Conservation (phyloP, 2,797 vertebrate species). For the Manis crassicaudata region DNA sequence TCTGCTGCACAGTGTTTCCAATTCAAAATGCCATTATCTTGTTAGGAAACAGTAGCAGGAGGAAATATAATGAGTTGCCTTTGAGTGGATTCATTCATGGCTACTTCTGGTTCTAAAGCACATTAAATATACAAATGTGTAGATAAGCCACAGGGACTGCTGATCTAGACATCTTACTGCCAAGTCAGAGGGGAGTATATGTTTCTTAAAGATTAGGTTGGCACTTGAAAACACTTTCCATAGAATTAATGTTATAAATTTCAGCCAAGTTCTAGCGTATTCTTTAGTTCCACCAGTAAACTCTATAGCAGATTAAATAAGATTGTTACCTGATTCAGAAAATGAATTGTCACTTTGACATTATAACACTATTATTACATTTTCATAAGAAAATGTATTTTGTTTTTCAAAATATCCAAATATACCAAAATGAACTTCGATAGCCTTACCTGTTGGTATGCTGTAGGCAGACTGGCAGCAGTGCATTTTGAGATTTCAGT, state of each 20-base stretch:
- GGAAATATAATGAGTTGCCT: background rate
- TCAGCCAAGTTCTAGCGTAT: background rate
- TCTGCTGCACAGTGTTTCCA: background rate
- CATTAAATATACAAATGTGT: background rate
- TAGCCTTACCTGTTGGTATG: background rate
- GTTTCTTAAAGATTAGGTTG: background rate
- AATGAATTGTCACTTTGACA: background rate
- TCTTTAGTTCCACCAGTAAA: background rate
- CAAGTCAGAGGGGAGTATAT: background rate
- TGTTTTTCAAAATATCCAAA: conserved; percentile 4
- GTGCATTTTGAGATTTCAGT: background rate
- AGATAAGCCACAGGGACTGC: background rate
- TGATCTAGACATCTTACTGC: background rate
- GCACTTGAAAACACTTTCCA: background rate
- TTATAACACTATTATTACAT: background rate
- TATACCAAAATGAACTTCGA: background rate
- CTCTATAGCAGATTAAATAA: background rate
- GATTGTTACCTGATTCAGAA: background rate
- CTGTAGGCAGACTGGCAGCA: background rate
- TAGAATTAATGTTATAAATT: background rate
- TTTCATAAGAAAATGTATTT: conserved; percentile 31
- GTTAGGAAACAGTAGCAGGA: background rate
- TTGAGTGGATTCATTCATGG: background rate
- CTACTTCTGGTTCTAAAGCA: conserved; percentile 24
- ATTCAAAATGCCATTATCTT: background rate